Base-by-base conservation (phyloP, 2,797 vertebrate genomes). In the Poecilia gillii region DNA sequence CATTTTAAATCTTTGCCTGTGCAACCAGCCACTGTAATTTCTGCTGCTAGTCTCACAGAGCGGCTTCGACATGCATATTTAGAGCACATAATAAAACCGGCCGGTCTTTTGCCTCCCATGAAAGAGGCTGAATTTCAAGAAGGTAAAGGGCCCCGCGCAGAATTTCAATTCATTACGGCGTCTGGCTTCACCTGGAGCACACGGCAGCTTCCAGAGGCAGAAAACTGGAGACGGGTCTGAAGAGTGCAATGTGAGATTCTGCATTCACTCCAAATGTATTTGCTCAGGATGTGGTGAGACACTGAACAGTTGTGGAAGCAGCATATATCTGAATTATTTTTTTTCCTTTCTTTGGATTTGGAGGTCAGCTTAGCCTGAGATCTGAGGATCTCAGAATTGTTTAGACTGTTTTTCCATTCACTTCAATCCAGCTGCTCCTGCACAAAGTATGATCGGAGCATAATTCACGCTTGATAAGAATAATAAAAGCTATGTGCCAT, bases 1-100 rank as follows among this genome's bases (percentile, higher is more conserved):
- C 74, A 85, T 88, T 79, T 88, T 87, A 89, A 85, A 82, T 77
- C 75, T 82, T 53, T 77, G 75, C 88, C 86, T 81, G 73, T 73
- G 76, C 73, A 49, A 46, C 84, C 6, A 20, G 82, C 72, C 79
- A 78, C 76, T 72, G 78, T 85, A 79, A 57, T 85, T 72, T 86
- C 72, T 45, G 43, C 62, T 74, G 71, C 43, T 75, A 79, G 76
- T 72, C 83, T 75, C 53, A 75, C 77, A 85, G 72, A 91, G 81
- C 68, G 74, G 71, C 82, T 86, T 51, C 83, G 78, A 78, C 73
- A 64, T 73, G 68, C 71, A 71, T 76, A 87, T 84, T 75, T 51
- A 75, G 70, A 79, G 79, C 74, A 81, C 79, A 86, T 83, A 84
- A 85, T 86, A 85, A 88, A 82, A 74, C 11, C 74, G 49, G 51